phyloP scores from a whole-genome alignment of 1,140 invertebrate genomes.

The Drosophila repleta region DNA sequence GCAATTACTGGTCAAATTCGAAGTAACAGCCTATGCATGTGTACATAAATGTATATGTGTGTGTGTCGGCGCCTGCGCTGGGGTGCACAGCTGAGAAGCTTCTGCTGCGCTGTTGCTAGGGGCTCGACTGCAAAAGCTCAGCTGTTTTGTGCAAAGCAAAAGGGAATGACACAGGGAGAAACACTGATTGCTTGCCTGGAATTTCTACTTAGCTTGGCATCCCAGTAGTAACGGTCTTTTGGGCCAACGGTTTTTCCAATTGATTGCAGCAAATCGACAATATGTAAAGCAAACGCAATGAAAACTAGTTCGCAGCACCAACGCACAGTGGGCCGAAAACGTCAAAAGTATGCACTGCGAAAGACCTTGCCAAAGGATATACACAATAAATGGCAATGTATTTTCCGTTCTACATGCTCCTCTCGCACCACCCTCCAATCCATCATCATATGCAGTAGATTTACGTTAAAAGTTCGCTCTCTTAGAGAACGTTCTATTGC shows the following conservation, averaged over 20 bases:
- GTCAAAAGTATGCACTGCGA: neutral
- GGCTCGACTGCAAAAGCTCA: slow-evolving; percentile 52
- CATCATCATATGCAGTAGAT: slow-evolving; percentile 6
- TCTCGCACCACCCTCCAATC: neutral
- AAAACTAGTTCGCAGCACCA: slow-evolving; percentile 35
- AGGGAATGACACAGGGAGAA: neutral
- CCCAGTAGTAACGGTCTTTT: slow-evolving; percentile 21
- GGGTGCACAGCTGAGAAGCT: slow-evolving; percentile 47
- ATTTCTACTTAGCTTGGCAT: slow-evolving; percentile 33
- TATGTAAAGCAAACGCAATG: slow-evolving; percentile 29
- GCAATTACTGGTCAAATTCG: slow-evolving; percentile 68
- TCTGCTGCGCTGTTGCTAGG: slow-evolving; percentile 48
- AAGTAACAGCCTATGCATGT: slow-evolving; percentile 47
- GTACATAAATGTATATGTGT: neutral
- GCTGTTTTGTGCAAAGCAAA: slow-evolving; percentile 33
- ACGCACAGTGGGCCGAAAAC: slow-evolving; percentile 29
- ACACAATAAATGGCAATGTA: slow-evolving; percentile 19
- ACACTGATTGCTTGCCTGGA: slow-evolving; percentile 1
- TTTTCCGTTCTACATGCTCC: neutral
- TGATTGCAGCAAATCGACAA: slow-evolving; percentile 31
- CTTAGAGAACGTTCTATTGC: slow-evolving; percentile 1
- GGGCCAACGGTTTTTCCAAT: slow-evolving; percentile 22
- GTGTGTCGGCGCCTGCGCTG: slow-evolving; percentile 38
- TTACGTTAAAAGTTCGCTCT: slow-evolving; percentile 31
- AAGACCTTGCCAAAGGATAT: slow-evolving; percentile 49